Evolutionary conservation across 1,140 invertebrate species (phyloP).

Genomic region (Cyrtorhinus lividipennis): DNA sequence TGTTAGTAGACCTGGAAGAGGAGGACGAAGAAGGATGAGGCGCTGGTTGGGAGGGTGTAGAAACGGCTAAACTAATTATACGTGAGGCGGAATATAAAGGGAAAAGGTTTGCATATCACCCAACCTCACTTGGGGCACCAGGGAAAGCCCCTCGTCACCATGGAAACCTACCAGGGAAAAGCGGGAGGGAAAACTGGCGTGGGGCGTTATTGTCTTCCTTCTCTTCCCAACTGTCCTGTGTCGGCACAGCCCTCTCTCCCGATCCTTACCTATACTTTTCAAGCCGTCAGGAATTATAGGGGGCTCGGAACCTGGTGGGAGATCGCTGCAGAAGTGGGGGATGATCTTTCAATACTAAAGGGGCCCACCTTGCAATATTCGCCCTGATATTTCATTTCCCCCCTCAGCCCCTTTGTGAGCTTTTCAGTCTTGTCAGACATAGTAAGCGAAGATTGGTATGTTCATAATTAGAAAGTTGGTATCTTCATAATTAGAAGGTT

Average conservation of each 20-base stretch:
- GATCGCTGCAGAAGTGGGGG: neutral
- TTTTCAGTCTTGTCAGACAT: neutral
- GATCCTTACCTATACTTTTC: neutral
- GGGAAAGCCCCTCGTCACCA: neutral
- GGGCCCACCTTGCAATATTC: slow-evolving; percentile 8
- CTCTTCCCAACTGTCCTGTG: too few relatives aligned
- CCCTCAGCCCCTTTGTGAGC: neutral
- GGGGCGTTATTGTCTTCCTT: neutral
- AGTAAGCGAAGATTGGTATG: neutral
- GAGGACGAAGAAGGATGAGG: too few relatives aligned
- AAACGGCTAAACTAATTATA: neutral
- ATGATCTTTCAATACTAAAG: slow-evolving; percentile 6
- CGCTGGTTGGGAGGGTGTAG: neutral
- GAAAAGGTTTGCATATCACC: neutral
- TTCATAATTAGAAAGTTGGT: neutral
- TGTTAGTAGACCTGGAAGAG: too few relatives aligned
- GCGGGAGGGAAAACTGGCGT: neutral
- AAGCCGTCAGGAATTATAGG: neutral
- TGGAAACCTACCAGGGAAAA: neutral
- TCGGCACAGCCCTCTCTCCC: too few relatives aligned
- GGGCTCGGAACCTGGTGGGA: neutral
- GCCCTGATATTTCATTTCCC: slow-evolving; percentile 6
- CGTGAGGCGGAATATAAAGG: neutral
- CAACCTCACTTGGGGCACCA: neutral
- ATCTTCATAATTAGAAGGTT: neutral